Conservation (phyloP, 35 echinoderm and acorn worm species). For the Stichopus chloronotus region DNA sequence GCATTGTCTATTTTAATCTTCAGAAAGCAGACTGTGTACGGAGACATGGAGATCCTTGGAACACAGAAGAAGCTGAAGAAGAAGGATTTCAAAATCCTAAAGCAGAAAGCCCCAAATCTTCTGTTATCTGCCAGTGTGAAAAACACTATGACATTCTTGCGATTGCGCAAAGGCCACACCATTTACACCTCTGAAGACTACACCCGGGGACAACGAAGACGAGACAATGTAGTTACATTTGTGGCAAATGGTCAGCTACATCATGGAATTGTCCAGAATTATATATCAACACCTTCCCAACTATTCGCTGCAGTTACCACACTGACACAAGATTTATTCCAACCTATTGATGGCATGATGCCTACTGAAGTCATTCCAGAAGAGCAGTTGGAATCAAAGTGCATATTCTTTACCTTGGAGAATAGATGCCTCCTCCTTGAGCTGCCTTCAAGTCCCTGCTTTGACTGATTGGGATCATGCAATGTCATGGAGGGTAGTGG, state of each 20-base stretch:
- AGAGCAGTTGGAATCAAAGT: neutral
- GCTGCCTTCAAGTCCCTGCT: neutral
- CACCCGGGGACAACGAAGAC: neutral
- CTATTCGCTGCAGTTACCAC: constrained; percentile 2
- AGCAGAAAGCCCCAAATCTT: constrained; percentile 2
- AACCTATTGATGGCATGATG: constrained; percentile 3
- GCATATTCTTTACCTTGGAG: neutral
- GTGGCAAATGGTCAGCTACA: neutral
- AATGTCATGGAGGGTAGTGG: neutral
- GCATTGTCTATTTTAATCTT: neutral
- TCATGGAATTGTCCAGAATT: neutral
- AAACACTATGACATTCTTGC: neutral
- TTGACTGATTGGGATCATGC: neutral
- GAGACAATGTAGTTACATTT: neutral
- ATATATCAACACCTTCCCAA: constrained; percentile 6
- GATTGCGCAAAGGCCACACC: neutral
- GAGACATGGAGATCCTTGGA: neutral
- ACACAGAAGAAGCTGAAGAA: constrained; percentile 5
- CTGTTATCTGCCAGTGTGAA: neutral
- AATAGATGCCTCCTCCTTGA: constrained; percentile 2
- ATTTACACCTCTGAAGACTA: neutral
- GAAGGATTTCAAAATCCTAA: neutral
- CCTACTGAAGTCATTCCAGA: neutral
- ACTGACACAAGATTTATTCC: neutral
- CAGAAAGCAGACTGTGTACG: constrained; percentile 9